These are phyloP conservation scores for Callimorpha dominula DNA, from an alignment of 2,888 invertebrate genomes.

Conservation along the genomic window DNA sequence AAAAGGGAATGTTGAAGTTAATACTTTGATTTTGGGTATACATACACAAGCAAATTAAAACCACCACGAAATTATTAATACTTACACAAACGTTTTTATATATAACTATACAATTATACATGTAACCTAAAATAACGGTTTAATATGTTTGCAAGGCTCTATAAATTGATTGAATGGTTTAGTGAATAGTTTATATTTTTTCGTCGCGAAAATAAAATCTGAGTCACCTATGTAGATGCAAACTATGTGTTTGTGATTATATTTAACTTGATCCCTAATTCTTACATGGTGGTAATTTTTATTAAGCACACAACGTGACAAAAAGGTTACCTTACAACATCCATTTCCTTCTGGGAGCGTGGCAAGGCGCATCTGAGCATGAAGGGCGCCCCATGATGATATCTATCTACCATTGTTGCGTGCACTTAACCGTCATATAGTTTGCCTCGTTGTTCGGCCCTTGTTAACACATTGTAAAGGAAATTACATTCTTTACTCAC, in stretches of 20 bases:
- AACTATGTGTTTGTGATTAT: not conserved
- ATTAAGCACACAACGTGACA: conserved; percentile 17
- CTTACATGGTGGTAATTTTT: not conserved
- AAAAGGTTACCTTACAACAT: conserved; percentile 42
- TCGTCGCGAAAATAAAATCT: too few relatives aligned
- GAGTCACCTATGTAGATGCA: not conserved
- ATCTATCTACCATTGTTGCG: conserved; percentile 82
- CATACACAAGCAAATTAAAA: not conserved
- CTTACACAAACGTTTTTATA: not conserved
- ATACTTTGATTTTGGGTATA: conserved; percentile 2
- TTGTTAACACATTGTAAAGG: conserved; percentile 86
- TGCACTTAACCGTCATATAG: conserved; percentile 83
- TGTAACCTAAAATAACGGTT: not conserved
- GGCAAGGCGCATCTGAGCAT: conserved; percentile 54
- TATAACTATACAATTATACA: not conserved
- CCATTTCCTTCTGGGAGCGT: conserved; percentile 63
- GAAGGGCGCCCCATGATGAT: conserved; percentile 75
- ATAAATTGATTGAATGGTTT: not conserved
- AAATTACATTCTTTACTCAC: conserved; percentile 84
- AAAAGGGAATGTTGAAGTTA: not conserved
- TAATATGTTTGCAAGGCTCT: not conserved
- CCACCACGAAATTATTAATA: too few relatives aligned
- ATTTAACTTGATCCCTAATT: not conserved
- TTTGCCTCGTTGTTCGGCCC: conserved; percentile 73
- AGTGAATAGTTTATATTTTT: not conserved